Evolutionary conservation across 2,113 vertebrate species (phyloP).

Genomic region (Onychostoma macrolepis): DNA sequence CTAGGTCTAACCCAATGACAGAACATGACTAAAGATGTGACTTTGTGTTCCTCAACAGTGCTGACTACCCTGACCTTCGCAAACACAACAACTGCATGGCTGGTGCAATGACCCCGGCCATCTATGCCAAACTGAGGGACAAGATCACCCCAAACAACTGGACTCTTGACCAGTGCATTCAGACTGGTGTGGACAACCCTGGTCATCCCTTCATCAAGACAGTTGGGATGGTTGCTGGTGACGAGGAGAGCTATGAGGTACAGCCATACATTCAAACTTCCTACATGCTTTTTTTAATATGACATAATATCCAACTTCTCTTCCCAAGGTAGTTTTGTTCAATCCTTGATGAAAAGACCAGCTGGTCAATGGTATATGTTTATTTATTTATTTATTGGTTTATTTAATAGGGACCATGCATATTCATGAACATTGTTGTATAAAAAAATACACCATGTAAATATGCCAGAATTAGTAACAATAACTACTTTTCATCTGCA

Average conservation of each 20-base stretch:
- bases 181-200: constrained; percentile 93
- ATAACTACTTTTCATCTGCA: too few species aligned
- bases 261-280: background rate
- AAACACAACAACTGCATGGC: constrained; percentile 98
- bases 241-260: constrained; percentile 94
- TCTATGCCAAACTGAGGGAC: constrained; percentile 87
- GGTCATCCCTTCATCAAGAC: constrained; percentile 97
- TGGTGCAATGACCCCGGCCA: constrained; percentile 80
- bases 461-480: too few species aligned
- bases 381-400: too few species aligned
- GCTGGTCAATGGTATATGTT: background rate
- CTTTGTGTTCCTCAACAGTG: constrained; percentile 64
- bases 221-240: constrained; percentile 92
- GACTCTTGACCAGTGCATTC: constrained; percentile 94
- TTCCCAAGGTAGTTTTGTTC: background rate
- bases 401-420: too few species aligned
- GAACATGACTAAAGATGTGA: background rate
- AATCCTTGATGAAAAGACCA: background rate
- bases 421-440: too few species aligned
- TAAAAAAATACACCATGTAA: too few species aligned
- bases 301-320: background rate
- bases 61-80: constrained; percentile 91
- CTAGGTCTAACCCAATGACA: background rate
- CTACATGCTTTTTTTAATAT: background rate
- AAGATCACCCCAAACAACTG: constrained; percentile 86